These are phyloP conservation scores for Myrmophylax atrothorax DNA, from an alignment of 2,113 vertebrate genomes.

Conservation along the genomic window DNA sequence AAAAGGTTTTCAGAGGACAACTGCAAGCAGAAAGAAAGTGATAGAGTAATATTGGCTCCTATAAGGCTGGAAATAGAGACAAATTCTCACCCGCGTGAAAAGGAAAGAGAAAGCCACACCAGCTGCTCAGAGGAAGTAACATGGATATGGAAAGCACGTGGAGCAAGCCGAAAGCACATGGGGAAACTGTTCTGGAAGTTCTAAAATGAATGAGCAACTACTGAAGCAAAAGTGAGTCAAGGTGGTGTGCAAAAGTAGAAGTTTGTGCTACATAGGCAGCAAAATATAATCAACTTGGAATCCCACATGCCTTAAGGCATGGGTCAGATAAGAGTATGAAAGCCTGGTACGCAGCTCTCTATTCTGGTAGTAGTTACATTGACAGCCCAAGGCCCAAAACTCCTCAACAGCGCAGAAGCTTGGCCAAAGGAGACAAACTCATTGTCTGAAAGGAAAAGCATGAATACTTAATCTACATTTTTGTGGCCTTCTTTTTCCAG, in stretches of 20 bases:
- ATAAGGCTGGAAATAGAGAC: background rate
- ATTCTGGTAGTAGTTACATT: background rate
- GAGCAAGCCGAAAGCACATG: background rate
- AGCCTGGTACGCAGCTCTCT: background rate
- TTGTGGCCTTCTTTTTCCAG: background rate
- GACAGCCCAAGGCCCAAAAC: background rate
- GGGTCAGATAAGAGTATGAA: background rate
- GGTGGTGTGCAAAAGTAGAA: background rate
- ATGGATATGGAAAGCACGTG: background rate
- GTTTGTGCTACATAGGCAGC: fast-evolving
- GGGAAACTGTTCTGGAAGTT: background rate
- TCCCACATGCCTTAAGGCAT: background rate
- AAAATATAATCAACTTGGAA: background rate
- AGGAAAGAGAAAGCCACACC: background rate
- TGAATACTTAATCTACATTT: background rate
- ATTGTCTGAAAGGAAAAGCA: background rate
- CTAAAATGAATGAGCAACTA: background rate
- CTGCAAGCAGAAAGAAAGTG: background rate
- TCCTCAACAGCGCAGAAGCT: background rate
- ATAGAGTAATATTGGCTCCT: background rate
- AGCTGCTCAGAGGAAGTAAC: background rate
- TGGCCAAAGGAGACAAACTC: background rate
- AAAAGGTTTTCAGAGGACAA: background rate
- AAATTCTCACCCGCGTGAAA: background rate
- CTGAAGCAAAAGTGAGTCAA: background rate